Evolutionary conservation across 2,888 invertebrate species (phyloP).

Genomic region (Sphaerophoria rueppellii): DNA sequence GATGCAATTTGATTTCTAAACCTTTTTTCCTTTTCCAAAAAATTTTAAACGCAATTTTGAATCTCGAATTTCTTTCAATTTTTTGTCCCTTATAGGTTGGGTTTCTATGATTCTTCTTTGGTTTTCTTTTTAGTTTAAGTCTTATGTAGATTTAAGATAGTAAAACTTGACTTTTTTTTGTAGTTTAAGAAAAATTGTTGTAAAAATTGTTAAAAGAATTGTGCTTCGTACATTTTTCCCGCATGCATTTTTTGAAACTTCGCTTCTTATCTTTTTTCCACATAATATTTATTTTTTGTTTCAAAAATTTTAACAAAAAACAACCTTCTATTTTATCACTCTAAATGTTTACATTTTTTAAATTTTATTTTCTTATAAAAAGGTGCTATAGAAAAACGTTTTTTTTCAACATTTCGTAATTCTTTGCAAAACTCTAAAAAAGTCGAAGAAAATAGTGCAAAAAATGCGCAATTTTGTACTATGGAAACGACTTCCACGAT

Average conservation of each 20-base stretch:
- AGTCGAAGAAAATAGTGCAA: neutral
- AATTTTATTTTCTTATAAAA: slow-evolving; percentile 1
- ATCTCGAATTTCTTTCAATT: neutral
- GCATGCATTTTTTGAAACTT: slow-evolving; percentile 45
- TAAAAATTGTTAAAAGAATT: slow-evolving; percentile 27
- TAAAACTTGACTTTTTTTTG: slow-evolving; percentile 38
- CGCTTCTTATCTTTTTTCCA: slow-evolving; percentile 43
- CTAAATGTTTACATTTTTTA: slow-evolving; percentile 44
- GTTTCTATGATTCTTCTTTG: neutral
- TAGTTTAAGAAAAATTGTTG: slow-evolving; percentile 27
- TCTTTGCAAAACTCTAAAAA: neutral
- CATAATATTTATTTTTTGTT: slow-evolving; percentile 28
- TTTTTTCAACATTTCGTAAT: neutral
- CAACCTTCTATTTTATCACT: slow-evolving; percentile 38
- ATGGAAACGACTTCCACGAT: too few species aligned
- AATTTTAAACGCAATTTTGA: slow-evolving; percentile 14
- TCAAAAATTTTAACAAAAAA: slow-evolving; percentile 34
- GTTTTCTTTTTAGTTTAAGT: too few species aligned
- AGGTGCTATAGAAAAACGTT: slow-evolving; percentile 44
- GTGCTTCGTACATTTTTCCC: slow-evolving; percentile 32
- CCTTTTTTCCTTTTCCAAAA: neutral
- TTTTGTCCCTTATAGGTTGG: slow-evolving; percentile 26
- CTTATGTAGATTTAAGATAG: slow-evolving; percentile 8
- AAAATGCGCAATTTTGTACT: neutral
- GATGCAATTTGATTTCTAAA: neutral